Percentiles rank a stretch among this genome's conserved stretches.
These are phyloP conservation scores for Diarsia rubi DNA, from an alignment of 2,888 invertebrate species.

Conservation along the genomic window DNA sequence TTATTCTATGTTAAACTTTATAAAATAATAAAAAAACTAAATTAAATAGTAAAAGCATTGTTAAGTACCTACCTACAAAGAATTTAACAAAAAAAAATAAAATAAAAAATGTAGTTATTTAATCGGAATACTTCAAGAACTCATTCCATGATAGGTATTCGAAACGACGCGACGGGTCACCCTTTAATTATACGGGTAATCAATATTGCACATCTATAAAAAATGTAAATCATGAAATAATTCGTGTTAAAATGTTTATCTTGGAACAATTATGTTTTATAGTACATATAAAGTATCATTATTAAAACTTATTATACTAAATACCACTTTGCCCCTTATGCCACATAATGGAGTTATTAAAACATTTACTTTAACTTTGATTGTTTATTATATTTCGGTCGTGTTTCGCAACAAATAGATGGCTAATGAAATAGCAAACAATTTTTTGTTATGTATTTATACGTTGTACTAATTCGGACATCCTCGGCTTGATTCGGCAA, in stretches of 20 bases:
- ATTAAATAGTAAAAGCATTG: background rate
- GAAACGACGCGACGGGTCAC: background rate
- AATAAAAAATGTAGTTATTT: background rate
- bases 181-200: background rate
- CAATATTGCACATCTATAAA: too few relatives aligned
- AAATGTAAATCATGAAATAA: background rate
- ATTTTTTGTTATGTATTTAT: constrained; percentile 75
- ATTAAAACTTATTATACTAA: constrained; percentile 8
- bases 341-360: constrained; percentile 43
- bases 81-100: background rate
- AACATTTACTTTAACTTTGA: constrained; percentile 48
- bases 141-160: background rate
- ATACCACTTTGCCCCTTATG: constrained; percentile 15
- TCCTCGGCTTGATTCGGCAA: constrained; percentile 81
- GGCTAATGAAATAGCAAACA: constrained; percentile 79
- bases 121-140: constrained; percentile 7
- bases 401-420: constrained; percentile 77
- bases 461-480: constrained; percentile 79
- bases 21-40: constrained; percentile 1
- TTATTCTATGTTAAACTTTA: constrained; percentile 29
- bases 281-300: background rate
- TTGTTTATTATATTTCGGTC: constrained; percentile 67
- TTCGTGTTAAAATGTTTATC: background rate
- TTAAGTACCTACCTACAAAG: background rate
- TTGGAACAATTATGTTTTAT: background rate